phyloP scores from a whole-genome alignment of 2,888 invertebrate genomes.

The Ochropleura plecta region DNA sequence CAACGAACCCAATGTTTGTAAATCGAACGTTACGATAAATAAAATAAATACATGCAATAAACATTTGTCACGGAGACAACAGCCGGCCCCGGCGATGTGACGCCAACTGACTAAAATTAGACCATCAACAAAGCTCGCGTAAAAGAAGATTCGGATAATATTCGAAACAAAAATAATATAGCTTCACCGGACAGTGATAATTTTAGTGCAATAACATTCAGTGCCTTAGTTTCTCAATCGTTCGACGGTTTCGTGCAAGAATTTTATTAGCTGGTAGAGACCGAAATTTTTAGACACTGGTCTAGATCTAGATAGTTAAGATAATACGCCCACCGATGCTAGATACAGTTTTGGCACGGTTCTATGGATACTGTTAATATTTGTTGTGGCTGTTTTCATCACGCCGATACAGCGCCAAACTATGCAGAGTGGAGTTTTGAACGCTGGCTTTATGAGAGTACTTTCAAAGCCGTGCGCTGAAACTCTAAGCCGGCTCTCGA shows the following conservation, averaged over 20 bases:
- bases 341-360: slow-evolving; percentile 21
- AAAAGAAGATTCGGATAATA: slow-evolving; percentile 64
- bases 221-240: slow-evolving; percentile 49
- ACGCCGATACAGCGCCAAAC: slow-evolving; percentile 37
- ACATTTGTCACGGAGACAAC: slow-evolving; percentile 74
- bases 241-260: slow-evolving; percentile 20
- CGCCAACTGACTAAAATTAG: slow-evolving; percentile 78
- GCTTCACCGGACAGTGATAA: slow-evolving; percentile 60
- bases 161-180: slow-evolving; percentile 70
- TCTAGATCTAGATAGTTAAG: slow-evolving; percentile 45
- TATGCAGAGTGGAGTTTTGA: slow-evolving; percentile 35
- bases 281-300: slow-evolving; percentile 5
- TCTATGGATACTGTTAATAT: slow-evolving; percentile 4
- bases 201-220: slow-evolving; percentile 63
- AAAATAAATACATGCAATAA: slow-evolving; percentile 77
- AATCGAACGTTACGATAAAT: slow-evolving; percentile 74
- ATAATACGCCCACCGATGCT: slow-evolving; percentile 11
- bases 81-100: slow-evolving; percentile 69
- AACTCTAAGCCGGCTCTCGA: slow-evolving; percentile 27
- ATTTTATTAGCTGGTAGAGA: slow-evolving; percentile 12
- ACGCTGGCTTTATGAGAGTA: slow-evolving; percentile 29
- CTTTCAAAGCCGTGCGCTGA: slow-evolving; percentile 25
- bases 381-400: slow-evolving; percentile 32
- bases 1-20: slow-evolving; percentile 76
- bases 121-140: slow-evolving; percentile 74